Evolutionary conservation across 2,113 vertebrate genomes (phyloP).

Genomic region (Mola mola): DNA sequence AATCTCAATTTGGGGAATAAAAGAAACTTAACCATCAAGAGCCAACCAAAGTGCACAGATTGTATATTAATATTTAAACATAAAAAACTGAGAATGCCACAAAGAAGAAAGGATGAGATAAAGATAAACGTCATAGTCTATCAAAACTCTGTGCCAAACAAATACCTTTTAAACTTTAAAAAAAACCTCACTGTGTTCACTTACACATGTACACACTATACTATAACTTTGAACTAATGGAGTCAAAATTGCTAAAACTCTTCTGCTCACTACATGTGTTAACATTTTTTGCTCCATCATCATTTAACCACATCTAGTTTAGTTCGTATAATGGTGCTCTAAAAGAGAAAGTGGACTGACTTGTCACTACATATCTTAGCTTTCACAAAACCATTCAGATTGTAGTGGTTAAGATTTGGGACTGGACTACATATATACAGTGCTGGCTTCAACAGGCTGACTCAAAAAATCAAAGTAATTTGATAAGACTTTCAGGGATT

Average conservation of each 20-base stretch:
- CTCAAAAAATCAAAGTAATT: conserved; percentile 10
- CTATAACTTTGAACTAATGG: too few species aligned
- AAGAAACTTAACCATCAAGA: too few species aligned
- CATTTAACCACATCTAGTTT: background rate
- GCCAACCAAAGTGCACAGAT: too few species aligned
- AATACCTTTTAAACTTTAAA: too few species aligned
- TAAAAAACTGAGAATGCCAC: too few species aligned
- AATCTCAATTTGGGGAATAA: too few species aligned
- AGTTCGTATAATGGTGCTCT: conserved; percentile 11
- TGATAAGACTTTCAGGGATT: conserved; percentile 9
- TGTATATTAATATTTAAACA: too few species aligned
- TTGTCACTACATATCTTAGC: conserved; percentile 29
- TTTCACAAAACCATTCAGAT: conserved; percentile 33
- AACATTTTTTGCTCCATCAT: background rate
- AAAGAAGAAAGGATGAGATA: too few species aligned
- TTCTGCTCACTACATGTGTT: background rate
- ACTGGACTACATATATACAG: background rate
- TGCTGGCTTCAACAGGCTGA: conserved; percentile 11
- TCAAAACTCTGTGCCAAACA: too few species aligned
- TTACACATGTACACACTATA: too few species aligned
- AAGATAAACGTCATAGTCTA: too few species aligned
- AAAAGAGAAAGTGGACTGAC: conserved; percentile 29
- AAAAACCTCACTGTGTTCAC: too few species aligned
- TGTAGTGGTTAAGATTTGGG: conserved; percentile 30
- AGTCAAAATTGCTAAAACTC: background rate